Evolutionary conservation across 2,113 vertebrate genomes (phyloP).

Genomic region (Passer domesticus): DNA sequence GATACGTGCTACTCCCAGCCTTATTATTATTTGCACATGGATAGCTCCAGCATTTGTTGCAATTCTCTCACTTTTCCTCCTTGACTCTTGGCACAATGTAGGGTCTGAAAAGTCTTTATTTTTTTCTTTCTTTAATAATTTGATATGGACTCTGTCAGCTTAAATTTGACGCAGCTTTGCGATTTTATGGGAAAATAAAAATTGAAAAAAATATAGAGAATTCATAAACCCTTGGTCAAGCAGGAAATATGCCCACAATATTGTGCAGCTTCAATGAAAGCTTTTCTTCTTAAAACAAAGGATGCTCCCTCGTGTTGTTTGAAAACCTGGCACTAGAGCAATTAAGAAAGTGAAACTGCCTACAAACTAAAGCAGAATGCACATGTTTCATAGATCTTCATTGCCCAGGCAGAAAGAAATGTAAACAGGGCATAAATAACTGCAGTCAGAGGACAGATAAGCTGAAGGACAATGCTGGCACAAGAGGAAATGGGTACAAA

Average conservation of each 20-base stretch:
- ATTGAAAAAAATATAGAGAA: not conserved
- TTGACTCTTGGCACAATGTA: not conserved
- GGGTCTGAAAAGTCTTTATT: not conserved
- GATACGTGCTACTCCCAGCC: not conserved
- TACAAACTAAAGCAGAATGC: conserved; percentile 36
- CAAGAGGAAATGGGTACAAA: not conserved
- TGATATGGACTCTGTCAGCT: not conserved
- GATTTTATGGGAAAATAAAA: not conserved
- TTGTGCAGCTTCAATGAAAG: not conserved
- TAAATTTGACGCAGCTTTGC: not conserved
- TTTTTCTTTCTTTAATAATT: not conserved
- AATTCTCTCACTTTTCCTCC: not conserved
- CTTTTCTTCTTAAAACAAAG: conserved; percentile 31
- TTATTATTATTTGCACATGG: not conserved
- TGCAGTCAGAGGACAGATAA: conserved; percentile 50
- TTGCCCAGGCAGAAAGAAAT: conserved; percentile 36
- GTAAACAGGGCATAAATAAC: conserved; percentile 55
- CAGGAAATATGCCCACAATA: not conserved
- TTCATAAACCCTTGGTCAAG: not conserved
- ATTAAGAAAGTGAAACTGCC: conserved; percentile 49
- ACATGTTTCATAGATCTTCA: conserved; percentile 60
- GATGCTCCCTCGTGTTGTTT: not conserved
- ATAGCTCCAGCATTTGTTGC: not conserved
- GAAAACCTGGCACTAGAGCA: not conserved
- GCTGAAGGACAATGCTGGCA: conserved; percentile 59